Base-by-base conservation (phyloP, 2,113 vertebrate genomes). In the Sphyrna mokarran region DNA sequence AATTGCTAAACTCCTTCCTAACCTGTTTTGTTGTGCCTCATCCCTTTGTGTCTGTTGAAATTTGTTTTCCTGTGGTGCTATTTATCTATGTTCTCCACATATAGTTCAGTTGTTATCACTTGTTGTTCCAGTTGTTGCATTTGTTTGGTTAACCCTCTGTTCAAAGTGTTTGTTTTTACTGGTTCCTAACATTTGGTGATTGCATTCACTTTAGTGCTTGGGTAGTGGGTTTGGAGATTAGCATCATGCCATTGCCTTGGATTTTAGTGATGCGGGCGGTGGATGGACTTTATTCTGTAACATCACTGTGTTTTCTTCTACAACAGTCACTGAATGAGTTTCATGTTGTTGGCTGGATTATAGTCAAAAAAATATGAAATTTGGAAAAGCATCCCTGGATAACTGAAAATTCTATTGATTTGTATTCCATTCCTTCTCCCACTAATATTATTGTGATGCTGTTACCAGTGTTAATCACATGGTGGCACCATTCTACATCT, bases 401-500 rank as follows among this genome's bases (percentile, higher is more conserved):
- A 83, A 83, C 37, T 29, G 29, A 90, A 90, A 61, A 90, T 61
- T 90, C 87, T 22, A 22, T 61, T 90, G 29, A 90, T 20, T 1
- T 0, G 72, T 76, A 76, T 33, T 76, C 29, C 0, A 18, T 43
- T 37, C 33, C 3, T 18, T 18, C n/a, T 14, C 37, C 37, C 80
- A 40, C 87, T 2, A 90, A 90, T 33, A 14, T 16, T 90, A 5
- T 90, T 43, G 16, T 83, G 37, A 83, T 90, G 54, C 87, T 61
- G 54, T 90, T 90, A 63, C 87, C 87, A 90, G 33, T 61, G 11
- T 61, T 33, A 90, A n/a, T 29, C 87, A 90, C 87, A 90, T 90
- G 87, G 61, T 90, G 87, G 87, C 87, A n/a, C 58, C 58, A 63
- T 90, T 90, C 87, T 61, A 90, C 26, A 90, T 54, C 58, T 90